Conservation (phyloP, 37 sponge, comb jelly and placozoan species). For the Aphrocallistes beatrix region DNA sequence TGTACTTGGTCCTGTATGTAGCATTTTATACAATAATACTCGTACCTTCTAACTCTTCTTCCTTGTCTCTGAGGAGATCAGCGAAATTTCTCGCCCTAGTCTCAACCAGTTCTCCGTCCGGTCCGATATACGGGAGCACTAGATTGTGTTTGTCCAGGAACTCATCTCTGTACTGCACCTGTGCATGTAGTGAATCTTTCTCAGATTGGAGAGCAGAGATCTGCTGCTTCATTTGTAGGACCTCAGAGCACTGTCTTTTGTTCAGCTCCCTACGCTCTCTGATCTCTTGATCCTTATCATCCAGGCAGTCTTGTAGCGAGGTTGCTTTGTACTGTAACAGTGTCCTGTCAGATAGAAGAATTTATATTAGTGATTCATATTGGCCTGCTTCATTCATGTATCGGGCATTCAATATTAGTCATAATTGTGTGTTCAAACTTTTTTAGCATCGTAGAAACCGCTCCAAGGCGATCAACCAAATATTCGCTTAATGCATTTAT, state of each 20-base stretch:
- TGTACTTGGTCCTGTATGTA: no score
- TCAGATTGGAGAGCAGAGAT: neutral
- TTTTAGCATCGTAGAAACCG: no score
- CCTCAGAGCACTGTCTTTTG: neutral
- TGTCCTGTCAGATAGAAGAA: neutral
- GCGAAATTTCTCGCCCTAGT: neutral
- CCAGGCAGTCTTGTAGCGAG: neutral
- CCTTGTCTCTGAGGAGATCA: conserved; percentile 7
- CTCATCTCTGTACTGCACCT: conserved; percentile 2
- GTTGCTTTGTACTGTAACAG: neutral
- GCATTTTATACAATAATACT: no score
- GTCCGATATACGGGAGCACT: neutral
- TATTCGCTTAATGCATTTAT: no score
- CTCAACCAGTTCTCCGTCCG: neutral
- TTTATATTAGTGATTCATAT: no score
- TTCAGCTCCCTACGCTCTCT: neutral
- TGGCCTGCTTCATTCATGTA: no score
- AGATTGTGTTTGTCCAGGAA: neutral
- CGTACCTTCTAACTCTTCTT: neutral
- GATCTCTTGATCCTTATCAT: neutral
- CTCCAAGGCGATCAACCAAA: no score
- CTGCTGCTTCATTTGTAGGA: neutral
- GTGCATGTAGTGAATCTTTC: neutral
- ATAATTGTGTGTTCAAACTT: no score
- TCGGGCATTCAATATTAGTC: no score